phyloP scores from a whole-genome alignment of 2,113 vertebrate species.

The Zingel zingel region DNA sequence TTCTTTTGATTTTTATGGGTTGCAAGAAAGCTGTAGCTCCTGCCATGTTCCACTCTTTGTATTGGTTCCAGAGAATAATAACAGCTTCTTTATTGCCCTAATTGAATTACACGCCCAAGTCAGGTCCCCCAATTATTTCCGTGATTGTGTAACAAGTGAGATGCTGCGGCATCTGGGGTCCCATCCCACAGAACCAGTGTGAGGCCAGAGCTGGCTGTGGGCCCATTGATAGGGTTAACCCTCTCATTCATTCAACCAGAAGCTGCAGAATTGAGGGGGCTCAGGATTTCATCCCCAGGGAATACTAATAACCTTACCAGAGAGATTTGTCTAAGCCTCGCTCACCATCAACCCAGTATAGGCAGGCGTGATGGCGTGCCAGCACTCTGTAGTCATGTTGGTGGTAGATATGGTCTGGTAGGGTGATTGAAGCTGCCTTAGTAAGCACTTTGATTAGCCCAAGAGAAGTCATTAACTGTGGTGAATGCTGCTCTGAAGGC shows the following conservation, averaged over 20 bases:
- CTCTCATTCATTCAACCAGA: constrained; percentile 50
- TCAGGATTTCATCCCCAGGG: constrained; percentile 46
- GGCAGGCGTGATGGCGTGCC: constrained; percentile 34
- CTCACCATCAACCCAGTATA: constrained; percentile 29
- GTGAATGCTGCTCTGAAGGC: constrained; percentile 37
- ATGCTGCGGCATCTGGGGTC: constrained; percentile 55
- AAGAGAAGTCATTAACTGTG: constrained; percentile 48
- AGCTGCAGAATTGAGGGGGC: constrained; percentile 47
- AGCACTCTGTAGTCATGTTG: constrained; percentile 32
- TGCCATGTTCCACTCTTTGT: constrained; percentile 21
- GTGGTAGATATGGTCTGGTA: constrained; percentile 17
- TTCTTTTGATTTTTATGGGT: constrained; percentile 49
- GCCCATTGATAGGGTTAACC: constrained; percentile 57
- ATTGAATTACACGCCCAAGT: constrained; percentile 69
- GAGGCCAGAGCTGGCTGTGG: constrained; percentile 50
- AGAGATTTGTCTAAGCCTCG: constrained; percentile 51
- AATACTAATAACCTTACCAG: constrained; percentile 59
- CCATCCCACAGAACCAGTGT: constrained; percentile 42
- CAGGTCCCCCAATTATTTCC: constrained; percentile 53
- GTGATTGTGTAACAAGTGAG: constrained; percentile 70
- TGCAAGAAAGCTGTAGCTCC: constrained; percentile 12
- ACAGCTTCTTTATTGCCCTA: constrained; percentile 50
- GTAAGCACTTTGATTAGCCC: constrained; percentile 45
- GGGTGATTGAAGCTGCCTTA: constrained; percentile 28
- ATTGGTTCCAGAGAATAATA: constrained; percentile 33